Conservation (phyloP, 2,797 vertebrate species). For the Argentina silus region DNA sequence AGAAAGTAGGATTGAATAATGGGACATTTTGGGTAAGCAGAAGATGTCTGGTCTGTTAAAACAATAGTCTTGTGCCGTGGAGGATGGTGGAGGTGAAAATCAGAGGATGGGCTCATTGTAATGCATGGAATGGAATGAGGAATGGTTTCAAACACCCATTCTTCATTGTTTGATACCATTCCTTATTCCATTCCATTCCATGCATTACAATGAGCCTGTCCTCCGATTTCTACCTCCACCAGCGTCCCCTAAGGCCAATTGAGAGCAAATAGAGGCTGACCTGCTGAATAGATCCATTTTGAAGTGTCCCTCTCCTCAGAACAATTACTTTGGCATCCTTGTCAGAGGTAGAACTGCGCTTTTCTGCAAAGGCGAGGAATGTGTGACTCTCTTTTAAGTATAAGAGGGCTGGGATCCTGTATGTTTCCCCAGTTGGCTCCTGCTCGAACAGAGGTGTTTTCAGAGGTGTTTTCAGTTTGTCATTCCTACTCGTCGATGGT, state of each 20-base stretch:
- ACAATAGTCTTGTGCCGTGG: too few species aligned
- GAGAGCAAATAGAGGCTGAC: conserved; percentile 60
- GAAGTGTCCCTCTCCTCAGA: conserved; percentile 80
- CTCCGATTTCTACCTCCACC: too few species aligned
- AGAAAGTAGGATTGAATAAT: background rate
- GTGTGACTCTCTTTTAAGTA: conserved; percentile 75
- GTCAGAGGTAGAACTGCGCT: conserved; percentile 78
- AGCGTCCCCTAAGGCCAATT: background rate
- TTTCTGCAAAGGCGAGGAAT: conserved; percentile 92
- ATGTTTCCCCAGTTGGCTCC: conserved; percentile 79
- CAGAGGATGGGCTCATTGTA: too few species aligned
- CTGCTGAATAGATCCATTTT: conserved; percentile 74
- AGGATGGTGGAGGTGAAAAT: too few species aligned
- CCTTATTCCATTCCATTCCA: too few species aligned
- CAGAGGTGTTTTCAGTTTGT: conserved; percentile 62
- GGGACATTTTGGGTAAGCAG: background rate
- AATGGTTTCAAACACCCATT: too few species aligned
- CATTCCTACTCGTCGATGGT: conserved; percentile 57
- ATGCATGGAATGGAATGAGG: too few species aligned
- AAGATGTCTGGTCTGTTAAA: background rate
- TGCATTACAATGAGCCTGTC: too few species aligned
- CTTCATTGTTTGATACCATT: too few species aligned
- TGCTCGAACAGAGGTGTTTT: conserved; percentile 81
- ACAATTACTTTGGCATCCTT: conserved; percentile 83
- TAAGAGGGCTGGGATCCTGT: conserved; percentile 89